Evolutionary conservation across 2,888 invertebrate species (phyloP).

Genomic region (Luffia ferchaultella): DNA sequence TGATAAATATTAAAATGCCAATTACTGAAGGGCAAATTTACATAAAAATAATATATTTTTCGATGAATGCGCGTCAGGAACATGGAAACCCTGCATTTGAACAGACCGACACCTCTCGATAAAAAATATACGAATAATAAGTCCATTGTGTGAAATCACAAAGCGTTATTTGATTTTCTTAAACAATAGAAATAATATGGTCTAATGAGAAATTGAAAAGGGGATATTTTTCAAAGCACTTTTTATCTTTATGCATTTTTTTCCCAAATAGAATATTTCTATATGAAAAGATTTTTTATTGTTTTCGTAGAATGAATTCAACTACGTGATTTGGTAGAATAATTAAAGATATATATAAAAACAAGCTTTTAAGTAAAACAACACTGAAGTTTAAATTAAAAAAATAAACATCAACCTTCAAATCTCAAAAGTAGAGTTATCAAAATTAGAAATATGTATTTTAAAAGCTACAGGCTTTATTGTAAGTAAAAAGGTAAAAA

Average conservation of each 20-base stretch:
- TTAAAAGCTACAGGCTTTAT: no score
- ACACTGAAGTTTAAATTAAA: no score
- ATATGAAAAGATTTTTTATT: no score
- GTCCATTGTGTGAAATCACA: not conserved
- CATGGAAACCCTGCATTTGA: not conserved
- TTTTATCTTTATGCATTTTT: not conserved
- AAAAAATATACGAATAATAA: not conserved
- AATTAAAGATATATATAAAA: no score
- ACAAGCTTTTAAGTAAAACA: no score
- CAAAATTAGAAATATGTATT: no score
- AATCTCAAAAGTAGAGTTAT: no score
- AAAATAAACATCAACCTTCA: no score
- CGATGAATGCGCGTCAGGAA: not conserved
- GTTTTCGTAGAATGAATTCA: no score
- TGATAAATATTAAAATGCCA: not conserved
- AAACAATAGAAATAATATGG: not conserved
- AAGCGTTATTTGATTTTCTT: not conserved
- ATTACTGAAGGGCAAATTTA: not conserved
- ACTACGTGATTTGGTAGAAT: no score
- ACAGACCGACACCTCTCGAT: not conserved
- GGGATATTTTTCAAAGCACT: not conserved
- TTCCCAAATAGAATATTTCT: no score
- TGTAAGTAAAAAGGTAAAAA: no score
- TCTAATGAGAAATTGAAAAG: not conserved
- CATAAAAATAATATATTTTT: not conserved